These are phyloP conservation scores for Meloidogyne floridensis DNA, from an alignment of 1,140 invertebrate genomes.

Conservation along the genomic window DNA sequence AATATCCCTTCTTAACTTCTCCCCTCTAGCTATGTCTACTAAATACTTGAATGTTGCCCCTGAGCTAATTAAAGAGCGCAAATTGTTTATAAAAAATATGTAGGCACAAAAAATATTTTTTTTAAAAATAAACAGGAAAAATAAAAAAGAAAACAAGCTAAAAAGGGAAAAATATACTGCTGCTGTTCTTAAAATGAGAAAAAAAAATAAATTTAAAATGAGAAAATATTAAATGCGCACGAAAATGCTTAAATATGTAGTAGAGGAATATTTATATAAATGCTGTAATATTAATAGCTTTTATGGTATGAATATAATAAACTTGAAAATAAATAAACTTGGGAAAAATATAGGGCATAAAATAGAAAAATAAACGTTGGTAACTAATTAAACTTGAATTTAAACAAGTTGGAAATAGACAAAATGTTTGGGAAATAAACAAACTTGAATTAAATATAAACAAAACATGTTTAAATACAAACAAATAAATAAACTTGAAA, in stretches of 20 bases:
- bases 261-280: too few relatives aligned
- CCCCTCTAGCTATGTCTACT: background rate
- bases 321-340: background rate
- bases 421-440: too few relatives aligned
- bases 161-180: background rate
- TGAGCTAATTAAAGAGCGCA: background rate
- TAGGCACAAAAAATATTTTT: background rate
- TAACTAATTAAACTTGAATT: too few relatives aligned
- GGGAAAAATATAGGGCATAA: background rate
- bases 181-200: background rate
- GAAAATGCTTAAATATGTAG: too few relatives aligned
- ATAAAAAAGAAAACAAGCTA: background rate
- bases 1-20: background rate
- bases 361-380: background rate
- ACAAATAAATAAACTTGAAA: too few relatives aligned
- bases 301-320: background rate
- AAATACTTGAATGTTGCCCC: background rate
- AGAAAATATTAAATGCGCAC: background rate
- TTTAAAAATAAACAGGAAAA: background rate
- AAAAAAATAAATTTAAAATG: background rate
- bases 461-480: too few relatives aligned
- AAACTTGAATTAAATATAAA: too few relatives aligned
- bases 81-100: background rate
- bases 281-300: too few relatives aligned
- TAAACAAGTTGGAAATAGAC: too few relatives aligned